phyloP scores from a whole-genome alignment of 2,888 invertebrate genomes.

The Seira ritae region DNA sequence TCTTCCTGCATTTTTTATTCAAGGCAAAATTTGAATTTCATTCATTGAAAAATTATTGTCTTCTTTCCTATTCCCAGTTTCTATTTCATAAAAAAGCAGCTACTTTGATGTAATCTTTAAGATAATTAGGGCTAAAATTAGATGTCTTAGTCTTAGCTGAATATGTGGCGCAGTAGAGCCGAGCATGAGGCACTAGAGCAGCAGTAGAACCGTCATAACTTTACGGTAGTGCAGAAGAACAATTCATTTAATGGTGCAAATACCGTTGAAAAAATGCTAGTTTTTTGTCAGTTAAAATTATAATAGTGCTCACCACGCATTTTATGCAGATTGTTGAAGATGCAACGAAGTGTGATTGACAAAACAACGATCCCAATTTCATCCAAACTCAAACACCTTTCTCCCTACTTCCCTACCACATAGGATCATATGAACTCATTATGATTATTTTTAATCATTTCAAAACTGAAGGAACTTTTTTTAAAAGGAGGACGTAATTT shows the following conservation, averaged over 20 bases:
- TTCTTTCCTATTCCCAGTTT: too few species aligned
- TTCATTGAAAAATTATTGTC: too few species aligned
- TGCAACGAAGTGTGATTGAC: slow-evolving; percentile 60
- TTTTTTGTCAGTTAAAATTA: background rate
- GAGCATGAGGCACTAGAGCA: background rate
- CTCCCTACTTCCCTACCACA: too few species aligned
- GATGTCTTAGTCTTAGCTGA: too few species aligned
- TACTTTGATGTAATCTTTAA: too few species aligned
- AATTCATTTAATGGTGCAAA: slow-evolving; percentile 50
- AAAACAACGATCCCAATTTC: slow-evolving; percentile 44
- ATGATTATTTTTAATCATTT: too few species aligned
- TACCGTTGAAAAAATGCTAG: slow-evolving; percentile 37
- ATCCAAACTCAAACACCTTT: too few species aligned
- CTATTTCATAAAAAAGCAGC: too few species aligned
- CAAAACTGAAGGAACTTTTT: background rate
- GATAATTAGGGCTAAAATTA: too few species aligned
- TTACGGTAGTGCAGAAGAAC: slow-evolving; percentile 41
- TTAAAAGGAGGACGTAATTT: background rate
- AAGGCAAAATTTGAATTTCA: background rate
- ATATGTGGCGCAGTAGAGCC: too few species aligned
- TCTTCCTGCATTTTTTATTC: too few species aligned
- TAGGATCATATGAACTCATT: background rate
- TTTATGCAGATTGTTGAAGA: slow-evolving; percentile 46
- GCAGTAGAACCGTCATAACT: slow-evolving; percentile 19
- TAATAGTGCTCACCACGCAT: slow-evolving; percentile 20